Evolutionary conservation across 2,797 vertebrate species (phyloP), one percentile per base, ranked within the genome.

Genomic region (Eulemur coronatus): DNA sequence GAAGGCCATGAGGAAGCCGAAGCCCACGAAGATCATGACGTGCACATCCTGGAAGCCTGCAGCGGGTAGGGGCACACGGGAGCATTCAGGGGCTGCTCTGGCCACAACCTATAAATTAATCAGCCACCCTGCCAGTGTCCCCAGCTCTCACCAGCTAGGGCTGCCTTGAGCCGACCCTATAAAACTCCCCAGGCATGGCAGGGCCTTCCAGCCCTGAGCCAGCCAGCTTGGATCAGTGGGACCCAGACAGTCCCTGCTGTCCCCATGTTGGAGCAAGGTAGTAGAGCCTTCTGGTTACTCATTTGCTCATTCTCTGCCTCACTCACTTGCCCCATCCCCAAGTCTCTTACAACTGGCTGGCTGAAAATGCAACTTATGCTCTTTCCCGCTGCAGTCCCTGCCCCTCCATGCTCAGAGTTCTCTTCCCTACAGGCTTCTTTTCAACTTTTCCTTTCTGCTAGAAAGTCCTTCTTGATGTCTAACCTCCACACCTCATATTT

Each of bases 1-100:
- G 98, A 99, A 99, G 59, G 99, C 99, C 99, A 99, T 98, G 81
- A 99, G 98, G 95, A 99, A 99, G 78, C 99, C 99, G 0, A 99
- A 99, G 59, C 99, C 99, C 0, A 99, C 98, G 96, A 99, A 99
- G 98, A 99, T 98, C 98, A 99, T 99, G 97, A 99, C 98, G 0
- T 99, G 99, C 35, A 99, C 99, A 11, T 99, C 99, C 98, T 99
- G 99, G 98, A 99, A 99, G 97, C 99, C 99, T 99, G 98, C 2
- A 17, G 93, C 0, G 30, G 20, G n/a, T 5, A 15, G 28, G 46
- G 61, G 35, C 24, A 14, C 7, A 4, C 1, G 15, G 61, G 9
- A 35, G 30, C 24, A 3, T 3, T 2, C 0, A 4, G 46, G n/a
- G 30, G 35, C 55, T 14, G 89, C 46, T 81, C 69, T 26, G 41